These are phyloP conservation scores for Ormia ochracea DNA, from an alignment of 2,888 invertebrate genomes.

Conservation along the genomic window DNA sequence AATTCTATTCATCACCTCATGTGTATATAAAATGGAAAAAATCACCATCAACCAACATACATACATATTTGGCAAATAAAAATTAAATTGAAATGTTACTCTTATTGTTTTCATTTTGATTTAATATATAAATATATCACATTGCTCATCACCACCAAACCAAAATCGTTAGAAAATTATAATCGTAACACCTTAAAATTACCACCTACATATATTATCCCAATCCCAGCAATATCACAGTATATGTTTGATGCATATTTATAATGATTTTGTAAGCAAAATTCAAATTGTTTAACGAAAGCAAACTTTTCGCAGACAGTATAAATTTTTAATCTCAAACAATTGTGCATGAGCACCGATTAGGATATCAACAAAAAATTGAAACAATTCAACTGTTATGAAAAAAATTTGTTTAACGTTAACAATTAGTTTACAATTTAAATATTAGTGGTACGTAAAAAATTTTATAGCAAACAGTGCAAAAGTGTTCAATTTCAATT, in stretches of 20 bases:
- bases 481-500: no score
- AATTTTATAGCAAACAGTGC: no score
- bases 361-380: no score
- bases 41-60: conserved; percentile 34
- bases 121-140: conserved; percentile 47
- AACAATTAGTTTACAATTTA: no score
- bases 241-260: conserved; percentile 40
- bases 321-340: background rate
- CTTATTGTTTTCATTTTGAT: conserved; percentile 44
- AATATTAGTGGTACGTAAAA: no score
- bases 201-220: conserved; percentile 17
- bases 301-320: background rate
- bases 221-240: conserved; percentile 37
- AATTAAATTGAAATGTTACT: conserved; percentile 33
- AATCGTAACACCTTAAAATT: conserved; percentile 40
- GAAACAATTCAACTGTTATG: no score
- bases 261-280: conserved; percentile 11
- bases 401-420: no score
- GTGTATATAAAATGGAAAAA: conserved; percentile 42
- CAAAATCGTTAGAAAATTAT: conserved; percentile 37
- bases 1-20: conserved; percentile 40
- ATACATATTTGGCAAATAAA: conserved; percentile 39
- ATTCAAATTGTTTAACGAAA: background rate
- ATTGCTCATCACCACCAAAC: conserved; percentile 58
- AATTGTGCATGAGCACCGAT: no score